Base-by-base conservation (phyloP, 2,113 vertebrate genomes). In the Ciconia boyciana region DNA sequence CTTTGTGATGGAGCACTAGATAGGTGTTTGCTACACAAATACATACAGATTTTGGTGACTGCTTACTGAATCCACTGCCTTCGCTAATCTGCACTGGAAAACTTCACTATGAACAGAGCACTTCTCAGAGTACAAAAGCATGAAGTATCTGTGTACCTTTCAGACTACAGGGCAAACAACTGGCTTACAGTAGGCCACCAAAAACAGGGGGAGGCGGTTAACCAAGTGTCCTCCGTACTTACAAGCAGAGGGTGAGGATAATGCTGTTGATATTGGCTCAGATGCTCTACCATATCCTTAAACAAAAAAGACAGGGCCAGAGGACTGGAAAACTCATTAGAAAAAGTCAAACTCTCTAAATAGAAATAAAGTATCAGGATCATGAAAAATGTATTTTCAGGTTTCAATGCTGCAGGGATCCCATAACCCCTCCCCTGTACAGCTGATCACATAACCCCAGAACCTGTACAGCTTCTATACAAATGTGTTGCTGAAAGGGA, bases 101-200 rank as follows among this genome's bases (percentile, higher is more conserved):
- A 98, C 98, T 97, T 97, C 95, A 97, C 97, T 98, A 98, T 98
- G 98, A 99, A 99, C 98, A 99, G 97, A 96, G 96, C 98, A 98
- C 98, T 98, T 98, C 97, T 98, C 95, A 89, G 96, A 98, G 85
- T 92, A 99, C 98, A 99, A 98, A 99, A 98, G 98, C 98, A 96
- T 98, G 97, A 98, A 99, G 99, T 98, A 99, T 99, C 98, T 99
- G 98, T 98, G 99, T 99, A 99, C 98, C 97, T 98, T 98, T 98
- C 98, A 97, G 98, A 96, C 98, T 97, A 97, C 94, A 99, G 97
- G 98, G 98, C 98, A 99, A 99, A 99, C 98, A 99, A 98, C 96
- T 96, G 98, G 96, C 97, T 98, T 98, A 98, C 98, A 98, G 98
- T 98, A 98, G 98, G 97, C 96, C 97, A 98, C 97, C 93, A 95